phyloP scores from a whole-genome alignment of 1,140 invertebrate genomes.

The Leptonema lineaticorne region DNA sequence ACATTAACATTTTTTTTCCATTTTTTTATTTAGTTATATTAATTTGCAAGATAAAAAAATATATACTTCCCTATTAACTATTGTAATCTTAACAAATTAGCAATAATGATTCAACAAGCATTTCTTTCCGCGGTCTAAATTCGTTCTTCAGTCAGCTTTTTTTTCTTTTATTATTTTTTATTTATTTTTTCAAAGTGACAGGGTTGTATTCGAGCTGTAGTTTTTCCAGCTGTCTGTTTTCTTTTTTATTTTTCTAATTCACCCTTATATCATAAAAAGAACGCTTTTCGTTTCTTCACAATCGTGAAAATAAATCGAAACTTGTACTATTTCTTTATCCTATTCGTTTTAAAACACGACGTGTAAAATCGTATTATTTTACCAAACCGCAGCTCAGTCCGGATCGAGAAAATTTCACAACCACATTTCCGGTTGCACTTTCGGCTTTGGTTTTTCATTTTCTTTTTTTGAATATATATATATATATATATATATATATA shows the following conservation, averaged over 20 bases:
- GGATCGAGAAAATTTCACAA: not conserved
- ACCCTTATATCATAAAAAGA: no score
- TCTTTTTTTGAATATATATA: not conserved
- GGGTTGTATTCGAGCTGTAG: no score
- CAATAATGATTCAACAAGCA: slow-evolving; percentile 28
- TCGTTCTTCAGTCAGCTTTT: slow-evolving; percentile 26
- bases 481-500: not conserved
- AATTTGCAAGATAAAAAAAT: slow-evolving; percentile 37
- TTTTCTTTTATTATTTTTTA: not conserved
- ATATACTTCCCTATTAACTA: slow-evolving; percentile 34
- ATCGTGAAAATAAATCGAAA: not conserved
- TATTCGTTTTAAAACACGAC: no score
- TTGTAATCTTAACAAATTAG: slow-evolving; percentile 26
- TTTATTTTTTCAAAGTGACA: no score
- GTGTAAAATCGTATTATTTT: no score
- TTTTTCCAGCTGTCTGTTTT: not conserved
- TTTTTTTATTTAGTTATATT: not conserved
- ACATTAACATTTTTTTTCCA: not conserved
- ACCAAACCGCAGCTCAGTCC: no score
- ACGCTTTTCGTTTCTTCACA: not conserved
- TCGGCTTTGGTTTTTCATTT: no score
- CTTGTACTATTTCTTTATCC: not conserved
- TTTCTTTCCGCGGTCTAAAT: slow-evolving; percentile 7
- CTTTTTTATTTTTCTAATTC: no score
- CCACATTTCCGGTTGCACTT: not conserved